Percentiles rank a stretch among this genome's conserved stretches.
Evolutionary conservation across 2,113 vertebrate species (phyloP).

Genomic region (Jacana jacana): DNA sequence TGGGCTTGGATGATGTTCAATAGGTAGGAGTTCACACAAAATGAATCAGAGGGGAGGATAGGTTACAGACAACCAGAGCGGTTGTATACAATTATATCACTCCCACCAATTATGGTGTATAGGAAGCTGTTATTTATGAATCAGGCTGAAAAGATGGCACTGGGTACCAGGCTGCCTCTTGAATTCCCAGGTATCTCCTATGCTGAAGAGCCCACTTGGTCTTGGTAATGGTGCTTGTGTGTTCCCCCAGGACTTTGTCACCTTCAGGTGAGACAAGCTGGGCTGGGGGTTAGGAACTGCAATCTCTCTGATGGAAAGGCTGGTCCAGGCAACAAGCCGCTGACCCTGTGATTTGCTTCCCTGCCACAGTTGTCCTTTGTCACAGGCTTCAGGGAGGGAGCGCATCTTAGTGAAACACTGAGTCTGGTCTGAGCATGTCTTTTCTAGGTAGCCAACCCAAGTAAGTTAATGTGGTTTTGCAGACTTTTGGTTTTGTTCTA

Average conservation of each 20-base stretch:
- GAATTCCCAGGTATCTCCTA: background rate
- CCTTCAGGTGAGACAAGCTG: background rate
- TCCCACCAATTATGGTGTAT: background rate
- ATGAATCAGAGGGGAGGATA: background rate
- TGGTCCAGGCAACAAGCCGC: fast-evolving
- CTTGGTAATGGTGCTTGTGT: background rate
- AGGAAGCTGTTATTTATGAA: background rate
- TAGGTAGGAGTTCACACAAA: background rate
- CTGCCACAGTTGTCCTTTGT: background rate
- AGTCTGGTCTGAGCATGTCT: background rate
- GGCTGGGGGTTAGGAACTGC: background rate
- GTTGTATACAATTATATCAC: background rate
- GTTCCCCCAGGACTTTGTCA: background rate
- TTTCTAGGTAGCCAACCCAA: background rate
- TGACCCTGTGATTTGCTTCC: background rate
- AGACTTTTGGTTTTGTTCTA: background rate
- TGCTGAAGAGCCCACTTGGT: background rate
- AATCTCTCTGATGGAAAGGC: background rate
- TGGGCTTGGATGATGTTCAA: background rate
- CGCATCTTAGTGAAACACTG: background rate
- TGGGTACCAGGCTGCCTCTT: background rate
- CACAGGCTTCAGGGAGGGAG: fast-evolving
- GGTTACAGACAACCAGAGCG: background rate
- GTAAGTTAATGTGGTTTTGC: background rate
- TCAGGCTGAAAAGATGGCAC: background rate